These are phyloP conservation scores for Mugil cephalus DNA, from an alignment of 2,113 vertebrate genomes.

Conservation along the genomic window DNA sequence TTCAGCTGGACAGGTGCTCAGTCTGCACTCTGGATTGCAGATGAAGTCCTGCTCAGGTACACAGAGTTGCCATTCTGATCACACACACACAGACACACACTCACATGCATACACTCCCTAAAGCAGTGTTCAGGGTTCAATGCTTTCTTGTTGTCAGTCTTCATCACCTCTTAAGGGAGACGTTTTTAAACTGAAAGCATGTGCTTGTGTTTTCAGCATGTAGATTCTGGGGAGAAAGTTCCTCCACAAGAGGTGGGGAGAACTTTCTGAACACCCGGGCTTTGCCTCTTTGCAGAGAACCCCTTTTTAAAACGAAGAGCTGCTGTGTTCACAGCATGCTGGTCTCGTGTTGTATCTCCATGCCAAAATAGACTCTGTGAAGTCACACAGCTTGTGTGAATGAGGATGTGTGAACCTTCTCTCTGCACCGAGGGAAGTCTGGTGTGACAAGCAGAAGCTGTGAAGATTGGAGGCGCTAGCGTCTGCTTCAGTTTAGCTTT, in stretches of 20 bases:
- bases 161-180: constrained; percentile 3
- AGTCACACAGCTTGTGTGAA: constrained; percentile 53
- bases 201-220: constrained; percentile 8
- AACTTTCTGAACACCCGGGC: not conserved
- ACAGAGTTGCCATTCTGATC: not conserved
- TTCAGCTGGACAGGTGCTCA: constrained; percentile 12
- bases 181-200: constrained; percentile 17
- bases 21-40: not conserved
- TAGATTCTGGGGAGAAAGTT: constrained; percentile 1
- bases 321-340: constrained; percentile 12
- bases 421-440: constrained; percentile 8
- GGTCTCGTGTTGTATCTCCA: constrained; percentile 18
- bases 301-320: constrained; percentile 2
- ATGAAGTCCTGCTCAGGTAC: constrained; percentile 13
- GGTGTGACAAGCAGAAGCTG: constrained; percentile 39
- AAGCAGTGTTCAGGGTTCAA: constrained; percentile 7
- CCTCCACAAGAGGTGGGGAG: not conserved
- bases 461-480: constrained; percentile 14
- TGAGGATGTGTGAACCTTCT: constrained; percentile 54
- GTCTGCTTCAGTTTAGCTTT: constrained; percentile 28
- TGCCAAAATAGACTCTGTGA: constrained; percentile 71
- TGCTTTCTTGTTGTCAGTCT: not conserved
- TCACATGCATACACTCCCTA: not conserved
- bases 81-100: not conserved
- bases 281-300: not conserved